Base-by-base conservation (phyloP, 2,113 vertebrate genomes). In the Aleadryas rufinucha region DNA sequence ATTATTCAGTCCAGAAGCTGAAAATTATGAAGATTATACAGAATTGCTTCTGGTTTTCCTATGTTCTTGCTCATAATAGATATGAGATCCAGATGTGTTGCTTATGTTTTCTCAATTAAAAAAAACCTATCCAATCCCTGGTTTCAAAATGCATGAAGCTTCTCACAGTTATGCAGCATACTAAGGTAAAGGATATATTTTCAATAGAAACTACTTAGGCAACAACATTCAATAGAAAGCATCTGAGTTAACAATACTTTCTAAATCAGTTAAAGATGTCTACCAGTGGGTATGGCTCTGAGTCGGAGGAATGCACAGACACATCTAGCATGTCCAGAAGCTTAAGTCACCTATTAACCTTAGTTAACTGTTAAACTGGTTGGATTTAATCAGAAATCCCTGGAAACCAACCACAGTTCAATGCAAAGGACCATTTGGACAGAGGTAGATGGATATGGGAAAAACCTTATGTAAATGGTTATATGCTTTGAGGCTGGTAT, bases 81-180 rank as follows among this genome's bases (percentile, higher is more conserved):
- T 53, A 42, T 12, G 9, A 63, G 8, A 70, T 53, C 56, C 12
- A 65, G 17, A 41, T 1, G 0, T 42, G 7, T 54, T 66, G 9
- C 8, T 64, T 75, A 28, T 18, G 5, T 71, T 83, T 89, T 37
- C 7, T 20, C 2, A 23, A 64, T 75, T 75, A 52, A 27, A 17
- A 21, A 60, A 70, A 26, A 27, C 0, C 19, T 18, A 44, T 15
- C 0, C 7, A 16, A 28, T 24, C 7, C 3, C 8, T 56, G 7
- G 4, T 65, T 91, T 87, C n/a, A 42, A 44, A 87, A 59, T 47
- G 6, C 19, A 41, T 33, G 10, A 31, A 74, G 9, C 5, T 33
- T 61, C 31, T 79, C n/a, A 27, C 14, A 82, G 35, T 26, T 50
- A 49, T 2, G 3, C 35, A 76, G 13, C 12, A 22, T 13, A 26